These are phyloP conservation scores for Limonius californicus DNA, from an alignment of 1,140 invertebrate genomes.

Conservation along the genomic window DNA sequence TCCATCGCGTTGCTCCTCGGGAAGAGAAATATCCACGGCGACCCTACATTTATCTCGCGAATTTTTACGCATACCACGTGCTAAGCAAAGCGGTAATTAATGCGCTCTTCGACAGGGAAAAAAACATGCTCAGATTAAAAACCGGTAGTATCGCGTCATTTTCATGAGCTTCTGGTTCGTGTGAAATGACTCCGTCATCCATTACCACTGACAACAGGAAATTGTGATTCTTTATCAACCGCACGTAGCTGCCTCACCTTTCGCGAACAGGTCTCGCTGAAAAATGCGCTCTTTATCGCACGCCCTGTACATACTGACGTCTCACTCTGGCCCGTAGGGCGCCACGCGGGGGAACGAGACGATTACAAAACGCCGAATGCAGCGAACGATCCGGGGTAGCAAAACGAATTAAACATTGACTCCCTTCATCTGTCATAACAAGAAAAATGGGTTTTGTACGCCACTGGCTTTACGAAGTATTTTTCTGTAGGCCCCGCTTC, in stretches of 20 bases:
- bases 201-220: background rate
- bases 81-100: background rate
- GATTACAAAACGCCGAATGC: background rate
- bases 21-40: too few relatives aligned
- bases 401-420: background rate
- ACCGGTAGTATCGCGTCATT: background rate
- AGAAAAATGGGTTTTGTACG: background rate
- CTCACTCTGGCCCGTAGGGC: background rate
- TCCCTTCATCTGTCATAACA: background rate
- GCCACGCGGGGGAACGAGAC: background rate
- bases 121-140: background rate
- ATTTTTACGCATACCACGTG: background rate
- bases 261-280: background rate
- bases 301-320: background rate
- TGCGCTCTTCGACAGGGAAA: background rate
- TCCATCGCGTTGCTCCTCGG: too few relatives aligned
- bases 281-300: background rate
- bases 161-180: background rate
- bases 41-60: background rate
- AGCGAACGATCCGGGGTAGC: background rate
- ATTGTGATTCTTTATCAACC: constrained; percentile 1
- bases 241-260: background rate
- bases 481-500: background rate
- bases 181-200: background rate
- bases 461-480: too few relatives aligned